Conservation (phyloP, 2,888 invertebrate genomes). For the Auanema freiburgensis region DNA sequence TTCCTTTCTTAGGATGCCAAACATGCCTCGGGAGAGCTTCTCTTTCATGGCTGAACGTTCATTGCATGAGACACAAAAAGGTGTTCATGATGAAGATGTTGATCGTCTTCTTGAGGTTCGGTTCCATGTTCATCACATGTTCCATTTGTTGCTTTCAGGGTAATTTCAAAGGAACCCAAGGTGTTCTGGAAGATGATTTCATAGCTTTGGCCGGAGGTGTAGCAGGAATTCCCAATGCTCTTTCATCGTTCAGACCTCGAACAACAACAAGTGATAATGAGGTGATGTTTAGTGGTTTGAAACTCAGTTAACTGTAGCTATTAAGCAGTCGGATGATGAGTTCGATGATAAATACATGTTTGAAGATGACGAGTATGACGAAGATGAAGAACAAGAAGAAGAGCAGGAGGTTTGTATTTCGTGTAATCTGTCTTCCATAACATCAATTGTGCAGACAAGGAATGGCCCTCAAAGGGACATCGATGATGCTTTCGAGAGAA, state of each 20-base stretch:
- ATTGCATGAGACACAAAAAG: too few species aligned
- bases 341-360: constrained; percentile 17
- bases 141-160: constrained; percentile 24
- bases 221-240: too few species aligned
- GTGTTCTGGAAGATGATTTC: constrained; percentile 88
- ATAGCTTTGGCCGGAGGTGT: constrained; percentile 76
- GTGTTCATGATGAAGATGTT: constrained; percentile 2
- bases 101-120: neutral
- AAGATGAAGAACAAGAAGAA: constrained; percentile 41
- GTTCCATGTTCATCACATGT: too few species aligned
- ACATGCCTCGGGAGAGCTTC: too few species aligned
- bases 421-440: too few species aligned
- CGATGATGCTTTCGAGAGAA: constrained; percentile 41
- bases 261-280: too few species aligned
- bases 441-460: too few species aligned
- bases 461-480: constrained; percentile 31
- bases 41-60: too few species aligned
- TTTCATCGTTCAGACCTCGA: too few species aligned
- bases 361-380: constrained; percentile 35
- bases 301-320: too few species aligned
- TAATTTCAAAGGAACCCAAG: constrained; percentile 80
- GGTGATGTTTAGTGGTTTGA: too few species aligned
- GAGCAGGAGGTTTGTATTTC: constrained; percentile 23
- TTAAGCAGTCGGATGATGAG: constrained; percentile 7
- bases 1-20: too few species aligned